Evolutionary conservation across 1,140 invertebrate species (phyloP), one percentile per base, ranked within the genome.

Genomic region (Hyphantria cunea): DNA sequence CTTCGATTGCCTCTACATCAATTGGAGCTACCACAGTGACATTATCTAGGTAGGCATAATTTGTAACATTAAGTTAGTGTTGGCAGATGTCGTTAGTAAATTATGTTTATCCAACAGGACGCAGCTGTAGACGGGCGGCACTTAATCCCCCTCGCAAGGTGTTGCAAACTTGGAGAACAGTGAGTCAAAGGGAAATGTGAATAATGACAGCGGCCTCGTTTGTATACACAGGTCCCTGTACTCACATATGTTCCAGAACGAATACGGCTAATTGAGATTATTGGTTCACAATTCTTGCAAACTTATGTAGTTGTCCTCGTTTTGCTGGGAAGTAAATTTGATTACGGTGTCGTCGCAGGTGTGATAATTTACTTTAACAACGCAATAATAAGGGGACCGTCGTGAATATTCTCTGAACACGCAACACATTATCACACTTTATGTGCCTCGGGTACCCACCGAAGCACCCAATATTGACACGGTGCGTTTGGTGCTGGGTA

Each of bases 81-180:
- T 66, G 71, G 72, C 71, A 78, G 71, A 78, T 77, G 75, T 80
- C 77, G 74, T 83, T 80, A 82, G 74, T 82, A 80, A 83, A 82
- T 83, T 80, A 81, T 80, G 79, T 80, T 82, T 78, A 81, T 80
- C 74, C 76, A 69, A 77, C 80, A 80, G 77, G 72, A 74, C 80
- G 70, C 83, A 84, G 81, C 80, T 86, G 83, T 58, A 67, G 53
- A 66, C 68, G 68, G 70, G 65, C 59, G 75, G 70, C 63, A 73
- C 68, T 81, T 84, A 86, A 84, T 84, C 55, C 83, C 79, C 63
- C 74, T 70, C 60, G 63, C 68, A 72, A 70, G 70, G 66, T 66
- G 74, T 70, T 71, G 68, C 66, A 72, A 78, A 81, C 74, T 80
- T 72, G 61, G 67, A 73, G 72, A 66, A 67, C 62, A 69, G 52